Conservation (phyloP, 2,113 vertebrate species). For the Microtus montanus region DNA sequence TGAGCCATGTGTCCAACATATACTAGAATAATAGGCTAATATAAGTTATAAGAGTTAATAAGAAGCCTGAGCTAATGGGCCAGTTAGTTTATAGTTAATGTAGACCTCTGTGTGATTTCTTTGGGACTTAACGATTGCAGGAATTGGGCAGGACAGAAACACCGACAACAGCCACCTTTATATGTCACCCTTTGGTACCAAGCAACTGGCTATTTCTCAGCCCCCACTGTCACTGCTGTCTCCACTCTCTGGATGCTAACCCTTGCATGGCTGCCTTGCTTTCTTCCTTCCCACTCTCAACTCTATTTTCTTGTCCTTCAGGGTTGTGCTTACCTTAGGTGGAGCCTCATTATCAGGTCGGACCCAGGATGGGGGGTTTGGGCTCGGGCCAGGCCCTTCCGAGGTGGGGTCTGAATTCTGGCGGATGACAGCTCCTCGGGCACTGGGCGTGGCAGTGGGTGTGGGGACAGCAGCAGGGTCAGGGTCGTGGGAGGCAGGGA, state of each 20-base stretch:
- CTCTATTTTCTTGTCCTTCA: fast-evolving
- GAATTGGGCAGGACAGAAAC: too few species aligned
- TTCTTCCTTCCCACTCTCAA: background rate
- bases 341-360: constrained; percentile 90
- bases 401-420: constrained; percentile 96
- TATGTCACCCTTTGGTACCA: too few species aligned
- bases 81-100: too few species aligned
- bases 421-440: constrained; percentile 91
- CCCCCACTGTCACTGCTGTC: too few species aligned
- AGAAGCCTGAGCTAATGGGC: too few species aligned
- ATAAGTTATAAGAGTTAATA: too few species aligned
- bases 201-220: too few species aligned
- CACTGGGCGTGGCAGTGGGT: constrained; percentile 83
- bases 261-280: fast-evolving
- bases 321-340: constrained; percentile 88
- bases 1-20: too few species aligned
- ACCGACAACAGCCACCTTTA: too few species aligned
- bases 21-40: too few species aligned
- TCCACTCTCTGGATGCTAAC: background rate
- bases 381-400: constrained; percentile 89
- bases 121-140: too few species aligned
- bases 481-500: constrained; percentile 84
- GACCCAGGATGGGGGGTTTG: constrained; percentile 90
- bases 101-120: too few species aligned
- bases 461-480: constrained; percentile 70